A percentile compares a stretch with the other conserved stretches of the same genome.
Evolutionary conservation across 1,140 invertebrate genomes (phyloP).

Genomic region (Euura lappo): DNA sequence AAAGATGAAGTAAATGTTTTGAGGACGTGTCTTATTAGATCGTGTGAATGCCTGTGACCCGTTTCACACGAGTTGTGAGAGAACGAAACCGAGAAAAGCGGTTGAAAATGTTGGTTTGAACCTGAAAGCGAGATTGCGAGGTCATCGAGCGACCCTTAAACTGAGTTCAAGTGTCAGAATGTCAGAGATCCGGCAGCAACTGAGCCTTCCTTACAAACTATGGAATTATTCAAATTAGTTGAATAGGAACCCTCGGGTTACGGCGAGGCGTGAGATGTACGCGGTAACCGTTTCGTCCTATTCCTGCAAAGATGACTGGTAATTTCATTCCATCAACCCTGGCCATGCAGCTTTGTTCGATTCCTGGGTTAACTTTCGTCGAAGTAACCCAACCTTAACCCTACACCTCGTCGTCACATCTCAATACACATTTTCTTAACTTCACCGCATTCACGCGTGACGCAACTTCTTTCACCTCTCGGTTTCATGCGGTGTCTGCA

Average conservation of each 20-base stretch:
- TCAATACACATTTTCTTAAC: neutral
- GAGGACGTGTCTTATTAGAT: neutral
- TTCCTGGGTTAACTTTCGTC: no score
- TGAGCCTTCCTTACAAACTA: neutral
- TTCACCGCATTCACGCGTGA: neutral
- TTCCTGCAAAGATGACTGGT: no score
- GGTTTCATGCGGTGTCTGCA: neutral
- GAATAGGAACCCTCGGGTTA: neutral
- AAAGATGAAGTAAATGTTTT: neutral
- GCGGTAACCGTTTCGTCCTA: no score
- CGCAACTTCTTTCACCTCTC: neutral
- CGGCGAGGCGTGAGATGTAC: neutral
- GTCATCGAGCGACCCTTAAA: neutral
- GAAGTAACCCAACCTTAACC: neutral
- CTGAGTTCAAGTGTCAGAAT: neutral
- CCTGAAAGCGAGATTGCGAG: neutral
- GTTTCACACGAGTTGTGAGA: neutral
- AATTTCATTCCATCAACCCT: no score
- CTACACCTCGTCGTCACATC: neutral
- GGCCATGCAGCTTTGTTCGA: no score
- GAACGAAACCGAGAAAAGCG: neutral
- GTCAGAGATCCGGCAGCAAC: neutral
- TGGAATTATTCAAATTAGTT: neutral
- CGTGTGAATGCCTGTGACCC: neutral
- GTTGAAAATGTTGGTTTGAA: neutral